These are phyloP conservation scores for Misgurnus anguillicaudatus DNA, from an alignment of 2,113 vertebrate species.

Conservation along the genomic window DNA sequence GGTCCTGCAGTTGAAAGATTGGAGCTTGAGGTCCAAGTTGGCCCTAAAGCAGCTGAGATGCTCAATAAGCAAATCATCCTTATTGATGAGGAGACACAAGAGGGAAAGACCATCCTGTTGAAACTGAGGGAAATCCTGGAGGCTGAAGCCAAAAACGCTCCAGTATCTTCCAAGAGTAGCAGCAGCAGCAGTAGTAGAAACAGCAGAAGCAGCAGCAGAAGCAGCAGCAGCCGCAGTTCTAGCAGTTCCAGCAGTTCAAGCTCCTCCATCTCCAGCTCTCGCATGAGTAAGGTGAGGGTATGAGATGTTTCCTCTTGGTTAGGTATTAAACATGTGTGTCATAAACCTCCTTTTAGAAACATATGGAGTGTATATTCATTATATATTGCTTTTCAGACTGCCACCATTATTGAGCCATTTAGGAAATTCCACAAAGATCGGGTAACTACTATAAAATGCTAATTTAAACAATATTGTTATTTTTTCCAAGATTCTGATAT, in stretches of 20 bases:
- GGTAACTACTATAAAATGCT: constrained; percentile 9
- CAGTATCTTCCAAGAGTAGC: constrained; percentile 23
- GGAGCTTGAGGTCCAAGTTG: constrained; percentile 75
- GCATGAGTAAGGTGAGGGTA: constrained; percentile 48
- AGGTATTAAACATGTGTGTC: neutral
- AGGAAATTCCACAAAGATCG: constrained; percentile 43
- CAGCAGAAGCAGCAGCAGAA: no score
- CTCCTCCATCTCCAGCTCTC: constrained; percentile 50
- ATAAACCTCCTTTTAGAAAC: neutral
- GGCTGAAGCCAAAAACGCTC: constrained; percentile 51
- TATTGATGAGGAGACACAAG: constrained; percentile 54
- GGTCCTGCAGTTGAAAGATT: constrained; percentile 75
- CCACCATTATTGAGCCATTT: constrained; percentile 7
- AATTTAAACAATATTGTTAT: neutral
- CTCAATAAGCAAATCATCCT: constrained; percentile 66
- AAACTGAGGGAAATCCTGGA: constrained; percentile 76
- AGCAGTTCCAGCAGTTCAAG: constrained; percentile 47
- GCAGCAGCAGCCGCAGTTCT: neutral
- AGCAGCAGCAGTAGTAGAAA: neutral
- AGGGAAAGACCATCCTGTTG: constrained; percentile 59
- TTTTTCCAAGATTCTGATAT: neutral
- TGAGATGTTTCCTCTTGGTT: neutral
- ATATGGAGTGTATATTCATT: neutral
- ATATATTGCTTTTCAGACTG: neutral
- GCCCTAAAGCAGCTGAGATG: constrained; percentile 74